phyloP scores from a whole-genome alignment of 2,888 invertebrate species.

The Lasioglossum calceatum region DNA sequence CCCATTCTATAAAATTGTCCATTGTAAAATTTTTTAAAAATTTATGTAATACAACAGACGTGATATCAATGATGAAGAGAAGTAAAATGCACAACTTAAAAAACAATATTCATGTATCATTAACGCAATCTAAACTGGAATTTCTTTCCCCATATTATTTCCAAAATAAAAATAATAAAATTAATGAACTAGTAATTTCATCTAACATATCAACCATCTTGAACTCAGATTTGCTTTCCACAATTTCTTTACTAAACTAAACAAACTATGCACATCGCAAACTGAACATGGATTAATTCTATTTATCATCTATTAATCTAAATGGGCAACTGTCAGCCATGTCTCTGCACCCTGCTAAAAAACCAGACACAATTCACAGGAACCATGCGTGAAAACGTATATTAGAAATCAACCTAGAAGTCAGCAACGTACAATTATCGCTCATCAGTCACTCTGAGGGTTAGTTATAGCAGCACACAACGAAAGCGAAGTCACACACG shows the following conservation, averaged over 20 bases:
- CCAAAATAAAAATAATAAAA: neutral
- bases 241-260: neutral
- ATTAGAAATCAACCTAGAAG: neutral
- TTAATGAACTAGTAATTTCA: neutral
- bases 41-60: too few relatives aligned
- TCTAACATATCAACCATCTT: neutral
- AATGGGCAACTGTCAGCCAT: neutral
- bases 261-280: neutral
- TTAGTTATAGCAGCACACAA: neutral
- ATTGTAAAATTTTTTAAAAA: too few relatives aligned
- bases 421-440: neutral
- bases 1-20: too few relatives aligned
- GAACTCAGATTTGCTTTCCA: neutral
- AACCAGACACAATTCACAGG: neutral
- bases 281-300: neutral
- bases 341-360: neutral
- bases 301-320: neutral
- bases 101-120: too few relatives aligned
- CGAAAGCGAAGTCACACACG: slow-evolving; percentile 36
- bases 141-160: too few relatives aligned
- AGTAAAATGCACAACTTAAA: too few relatives aligned
- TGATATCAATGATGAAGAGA: too few relatives aligned
- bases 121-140: too few relatives aligned
- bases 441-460: neutral
- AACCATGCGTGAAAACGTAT: slow-evolving; percentile 11